These are phyloP conservation scores for Thymelicus sylvestris DNA, from an alignment of 2,888 invertebrate genomes.

Conservation along the genomic window DNA sequence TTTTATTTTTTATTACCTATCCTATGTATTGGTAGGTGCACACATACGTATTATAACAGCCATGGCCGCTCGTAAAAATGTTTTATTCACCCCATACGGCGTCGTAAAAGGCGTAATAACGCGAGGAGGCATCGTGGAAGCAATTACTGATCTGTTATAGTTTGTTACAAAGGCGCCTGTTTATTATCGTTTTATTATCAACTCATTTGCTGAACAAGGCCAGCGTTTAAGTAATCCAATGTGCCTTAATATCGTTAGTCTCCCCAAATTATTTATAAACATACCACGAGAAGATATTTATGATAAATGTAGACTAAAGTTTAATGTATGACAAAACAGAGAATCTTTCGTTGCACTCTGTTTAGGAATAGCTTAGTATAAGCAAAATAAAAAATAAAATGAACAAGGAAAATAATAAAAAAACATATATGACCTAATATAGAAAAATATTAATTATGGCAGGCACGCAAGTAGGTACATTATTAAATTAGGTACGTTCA, in stretches of 20 bases:
- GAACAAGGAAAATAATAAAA: too few species aligned
- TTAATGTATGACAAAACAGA: too few species aligned
- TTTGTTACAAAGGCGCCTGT: slow-evolving; percentile 84
- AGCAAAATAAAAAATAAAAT: too few species aligned
- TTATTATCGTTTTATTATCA: slow-evolving; percentile 84
- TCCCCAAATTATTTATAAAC: slow-evolving; percentile 6
- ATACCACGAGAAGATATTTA: too few species aligned
- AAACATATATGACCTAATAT: too few species aligned
- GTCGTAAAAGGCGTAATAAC: slow-evolving; percentile 85
- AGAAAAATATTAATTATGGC: too few species aligned
- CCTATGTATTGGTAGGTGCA: slow-evolving; percentile 52
- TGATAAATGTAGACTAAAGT: too few species aligned
- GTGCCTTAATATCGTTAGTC: slow-evolving; percentile 52
- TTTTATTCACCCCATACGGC: slow-evolving; percentile 85
- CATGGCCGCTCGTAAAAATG: slow-evolving; percentile 85
- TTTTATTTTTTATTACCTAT: slow-evolving; percentile 60
- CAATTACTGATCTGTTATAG: slow-evolving; percentile 85
- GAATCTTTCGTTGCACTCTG: too few species aligned
- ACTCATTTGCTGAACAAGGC: slow-evolving; percentile 81
- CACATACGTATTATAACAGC: slow-evolving; percentile 70
- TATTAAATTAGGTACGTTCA: too few species aligned
- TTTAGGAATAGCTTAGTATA: too few species aligned
- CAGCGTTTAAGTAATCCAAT: slow-evolving; percentile 72
- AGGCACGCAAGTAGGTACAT: too few species aligned
- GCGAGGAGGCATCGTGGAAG: slow-evolving; percentile 83